Evolutionary conservation across 2,797 vertebrate genomes (phyloP), one percentile per base, ranked within the genome.

Genomic region (Scomberomorus guttatus): DNA sequence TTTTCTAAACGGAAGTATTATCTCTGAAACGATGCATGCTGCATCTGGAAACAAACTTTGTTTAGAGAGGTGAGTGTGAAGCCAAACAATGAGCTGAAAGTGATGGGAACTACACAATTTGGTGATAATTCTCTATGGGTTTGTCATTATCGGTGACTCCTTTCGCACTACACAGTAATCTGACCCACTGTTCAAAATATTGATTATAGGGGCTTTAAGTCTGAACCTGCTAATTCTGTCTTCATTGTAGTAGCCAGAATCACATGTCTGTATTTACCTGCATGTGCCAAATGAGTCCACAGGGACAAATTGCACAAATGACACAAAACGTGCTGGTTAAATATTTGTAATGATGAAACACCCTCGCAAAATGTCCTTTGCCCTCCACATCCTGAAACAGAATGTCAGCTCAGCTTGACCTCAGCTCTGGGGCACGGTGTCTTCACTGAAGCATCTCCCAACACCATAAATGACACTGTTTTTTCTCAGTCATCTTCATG

Each of bases 391-490:
- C 64, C 75, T 24, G 60, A 87, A 84, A 89, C 75, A 76, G 63
- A 81, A 75, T 79, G 82, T 89, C 87, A 79, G 79, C 81, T 83
- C 59, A 51, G 78, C 67, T 80, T 78, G 90, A 90, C 88, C 86
- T 89, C 22, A 29, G 75, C 83, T 75, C 60, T 2, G 59, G 82
- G 85, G 61, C 69, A 56, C 6, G 0, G 20, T 8, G 1, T 75
- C 69, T 83, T 76, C 66, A 64, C 75, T 62, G 65, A 79, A 82
- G 81, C 74, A 39, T 82, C 84, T 79, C 67, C 24, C 15, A 1
- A 34, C 56, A 13, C 48, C 5, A 44, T 55, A 74, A 81, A 84
- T 64, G 77, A 87, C 87, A 77, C 46, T 1, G 56, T 46, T 79
- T 83, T 51, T 7, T 62, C 50, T 79, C 66, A 42, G 72, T 78